Conservation (phyloP, 2,888 invertebrate species). For the Lordiphosa fenestrarum region DNA sequence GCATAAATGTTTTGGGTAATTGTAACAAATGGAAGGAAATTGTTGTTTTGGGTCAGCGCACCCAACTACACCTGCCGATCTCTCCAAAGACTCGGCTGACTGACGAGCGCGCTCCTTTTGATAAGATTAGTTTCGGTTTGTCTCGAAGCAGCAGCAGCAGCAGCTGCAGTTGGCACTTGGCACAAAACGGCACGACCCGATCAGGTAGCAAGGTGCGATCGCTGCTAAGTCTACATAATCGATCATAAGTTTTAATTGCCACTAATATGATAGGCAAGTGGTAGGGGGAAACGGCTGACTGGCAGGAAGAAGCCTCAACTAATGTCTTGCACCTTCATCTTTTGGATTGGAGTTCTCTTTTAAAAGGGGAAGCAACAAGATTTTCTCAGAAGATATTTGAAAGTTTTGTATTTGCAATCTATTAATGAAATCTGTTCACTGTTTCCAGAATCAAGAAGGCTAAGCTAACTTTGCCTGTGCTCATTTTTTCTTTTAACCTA, state of each 20-base stretch:
- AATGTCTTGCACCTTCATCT: not conserved
- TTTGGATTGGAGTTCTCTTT: no score
- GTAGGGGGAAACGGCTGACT: not conserved
- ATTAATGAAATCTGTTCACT: no score
- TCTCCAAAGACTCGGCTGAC: slow-evolving; percentile 32
- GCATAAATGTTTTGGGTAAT: slow-evolving; percentile 61
- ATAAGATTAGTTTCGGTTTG: slow-evolving; percentile 62
- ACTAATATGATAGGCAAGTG: slow-evolving; percentile 42
- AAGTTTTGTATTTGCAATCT: no score
- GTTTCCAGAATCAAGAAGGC: no score
- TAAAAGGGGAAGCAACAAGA: no score
- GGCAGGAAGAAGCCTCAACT: not conserved
- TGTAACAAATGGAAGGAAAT: slow-evolving; percentile 55
- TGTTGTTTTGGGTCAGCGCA: slow-evolving; percentile 9
- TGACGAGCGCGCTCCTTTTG: slow-evolving; percentile 53
- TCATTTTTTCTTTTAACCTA: no score
- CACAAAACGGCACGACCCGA: slow-evolving; percentile 7
- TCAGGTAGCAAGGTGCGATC: slow-evolving; percentile 44
- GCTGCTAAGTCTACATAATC: slow-evolving; percentile 36
- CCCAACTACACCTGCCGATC: slow-evolving; percentile 51
- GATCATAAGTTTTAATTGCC: slow-evolving; percentile 62
- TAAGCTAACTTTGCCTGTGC: no score
- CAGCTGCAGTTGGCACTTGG: slow-evolving; percentile 31
- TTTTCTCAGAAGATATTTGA: no score
- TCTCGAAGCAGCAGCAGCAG: not conserved